Evolutionary conservation across 2,113 vertebrate genomes (phyloP), one percentile per base, ranked within the genome.

Genomic region (Eonycteris spelaea): DNA sequence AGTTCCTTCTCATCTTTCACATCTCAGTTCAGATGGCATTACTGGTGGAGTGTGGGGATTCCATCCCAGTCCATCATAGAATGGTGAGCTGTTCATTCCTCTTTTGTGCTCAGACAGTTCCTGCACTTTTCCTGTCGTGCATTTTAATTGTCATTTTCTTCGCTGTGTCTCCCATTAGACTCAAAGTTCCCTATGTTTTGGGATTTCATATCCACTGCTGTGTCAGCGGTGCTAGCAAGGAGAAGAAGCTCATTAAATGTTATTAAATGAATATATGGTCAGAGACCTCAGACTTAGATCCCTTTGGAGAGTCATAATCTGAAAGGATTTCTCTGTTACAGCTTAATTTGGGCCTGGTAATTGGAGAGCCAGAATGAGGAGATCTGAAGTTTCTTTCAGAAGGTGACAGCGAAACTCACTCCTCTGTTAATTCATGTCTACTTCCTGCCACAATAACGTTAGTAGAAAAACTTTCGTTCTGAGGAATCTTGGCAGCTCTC

Each of bases 241-340:
- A 84, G 24, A 45, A 86, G 22, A 95, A 57, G 30, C 33, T 90
- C n/a, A 59, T 95, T 90, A 91, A 91, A 55, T 74, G 22, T 38
- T 83, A 88, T 96, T 94, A 86, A 89, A 65, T 75, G 35, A 53
- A 51, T 59, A 63, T n/a, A 59, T 61, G 21, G 38, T 67, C 16
- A 95, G 14, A 79, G 18, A 85, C 7, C 21, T 12, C 28, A 71
- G 24, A n/a, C 24, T 74, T 38, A 78, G 22, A 74, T 82, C 26
- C 18, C 16, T 92, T 53, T 57, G 35, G 79, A 63, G 48, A 90
- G 40, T 12, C 18, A 90, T 86, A 55, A 70, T 86, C 48, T 93
- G 83, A 48, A 83, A 91, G 15, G 16, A 83, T 90, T 88, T 96
- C 21, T 89, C 28, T 35, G 4, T 86, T 86, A 89, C 18, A 93